A percentile compares a stretch with the other conserved stretches of the same genome.
phyloP scores from a whole-genome alignment of 2,113 vertebrate species.

The Tragelaphus strepsiceros region DNA sequence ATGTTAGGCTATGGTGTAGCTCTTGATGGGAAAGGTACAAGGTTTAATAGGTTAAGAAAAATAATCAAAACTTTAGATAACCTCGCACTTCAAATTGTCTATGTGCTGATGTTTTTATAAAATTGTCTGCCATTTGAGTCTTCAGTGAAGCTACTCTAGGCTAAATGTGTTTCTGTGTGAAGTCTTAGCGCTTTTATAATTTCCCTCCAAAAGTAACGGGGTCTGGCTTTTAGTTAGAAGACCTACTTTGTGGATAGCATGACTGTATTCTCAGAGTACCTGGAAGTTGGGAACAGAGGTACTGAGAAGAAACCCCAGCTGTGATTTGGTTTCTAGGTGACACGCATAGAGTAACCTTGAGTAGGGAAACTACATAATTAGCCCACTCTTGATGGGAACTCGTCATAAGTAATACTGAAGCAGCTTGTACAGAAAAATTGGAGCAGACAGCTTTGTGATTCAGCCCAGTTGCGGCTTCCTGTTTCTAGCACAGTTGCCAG shows the following conservation, averaged over 20 bases:
- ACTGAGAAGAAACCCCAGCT: neutral
- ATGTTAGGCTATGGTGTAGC: neutral
- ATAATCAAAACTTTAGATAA: neutral
- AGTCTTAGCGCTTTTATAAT: slow-evolving; percentile 27
- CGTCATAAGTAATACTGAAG: slow-evolving; percentile 32
- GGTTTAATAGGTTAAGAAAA: neutral
- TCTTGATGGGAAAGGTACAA: neutral
- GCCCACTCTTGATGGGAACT: slow-evolving; percentile 6
- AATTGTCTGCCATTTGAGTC: slow-evolving; percentile 24
- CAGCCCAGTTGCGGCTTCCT: neutral
- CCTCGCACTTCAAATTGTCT: neutral
- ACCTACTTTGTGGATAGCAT: neutral
- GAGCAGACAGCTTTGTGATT: slow-evolving; percentile 38
- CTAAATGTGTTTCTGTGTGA: slow-evolving; percentile 7
- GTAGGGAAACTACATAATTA: slow-evolving; percentile 36
- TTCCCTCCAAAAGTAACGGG: slow-evolving; percentile 28
- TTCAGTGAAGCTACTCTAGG: slow-evolving; percentile 42
- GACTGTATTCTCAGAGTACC: slow-evolving; percentile 21
- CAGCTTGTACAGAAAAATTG: slow-evolving; percentile 34
- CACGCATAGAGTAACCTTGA: neutral
- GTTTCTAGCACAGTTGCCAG: neutral
- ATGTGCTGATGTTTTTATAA: slow-evolving; percentile 40
- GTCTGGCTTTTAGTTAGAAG: slow-evolving; percentile 5
- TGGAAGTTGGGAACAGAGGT: neutral
- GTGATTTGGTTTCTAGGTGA: slow-evolving; percentile 36